Evolutionary conservation across 2,888 invertebrate species (phyloP).

Genomic region (Eilema caniola): DNA sequence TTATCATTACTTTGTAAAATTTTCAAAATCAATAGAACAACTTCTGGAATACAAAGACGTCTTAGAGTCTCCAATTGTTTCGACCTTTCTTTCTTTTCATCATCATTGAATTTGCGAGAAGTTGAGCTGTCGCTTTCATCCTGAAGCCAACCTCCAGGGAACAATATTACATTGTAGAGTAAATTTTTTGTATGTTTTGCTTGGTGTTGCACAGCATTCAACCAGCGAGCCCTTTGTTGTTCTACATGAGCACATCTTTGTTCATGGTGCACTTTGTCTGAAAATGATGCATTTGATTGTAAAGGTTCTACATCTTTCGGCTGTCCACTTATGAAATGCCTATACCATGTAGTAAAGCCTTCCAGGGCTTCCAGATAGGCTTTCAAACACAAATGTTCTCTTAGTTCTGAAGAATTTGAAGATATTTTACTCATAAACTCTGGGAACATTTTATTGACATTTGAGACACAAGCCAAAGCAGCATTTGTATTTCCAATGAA

Average conservation of each 20-base stretch:
- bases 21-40: constrained; percentile 92
- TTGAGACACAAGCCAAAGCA: constrained; percentile 90
- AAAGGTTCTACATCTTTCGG: constrained; percentile 90
- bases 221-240: constrained; percentile 93
- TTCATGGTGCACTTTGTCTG: constrained; percentile 95
- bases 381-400: constrained; percentile 95
- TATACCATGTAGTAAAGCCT: constrained; percentile 96
- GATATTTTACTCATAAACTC: constrained; percentile 74
- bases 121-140: constrained; percentile 88
- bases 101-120: constrained; percentile 76
- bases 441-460: constrained; percentile 74
- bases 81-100: constrained; percentile 84
- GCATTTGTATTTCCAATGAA: constrained; percentile 94
- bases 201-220: constrained; percentile 89
- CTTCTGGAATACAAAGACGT: constrained; percentile 94
- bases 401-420: constrained; percentile 82
- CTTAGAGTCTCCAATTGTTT: constrained; percentile 92
- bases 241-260: constrained; percentile 93
- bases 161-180: constrained; percentile 94
- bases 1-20: constrained; percentile 92
- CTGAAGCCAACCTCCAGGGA: constrained; percentile 96
- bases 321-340: constrained; percentile 92
- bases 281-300: constrained; percentile 89
- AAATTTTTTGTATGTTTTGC: constrained; percentile 92
- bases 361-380: constrained; percentile 95